phyloP scores from a whole-genome alignment of 2,113 vertebrate genomes.

The Colaptes auratus region DNA sequence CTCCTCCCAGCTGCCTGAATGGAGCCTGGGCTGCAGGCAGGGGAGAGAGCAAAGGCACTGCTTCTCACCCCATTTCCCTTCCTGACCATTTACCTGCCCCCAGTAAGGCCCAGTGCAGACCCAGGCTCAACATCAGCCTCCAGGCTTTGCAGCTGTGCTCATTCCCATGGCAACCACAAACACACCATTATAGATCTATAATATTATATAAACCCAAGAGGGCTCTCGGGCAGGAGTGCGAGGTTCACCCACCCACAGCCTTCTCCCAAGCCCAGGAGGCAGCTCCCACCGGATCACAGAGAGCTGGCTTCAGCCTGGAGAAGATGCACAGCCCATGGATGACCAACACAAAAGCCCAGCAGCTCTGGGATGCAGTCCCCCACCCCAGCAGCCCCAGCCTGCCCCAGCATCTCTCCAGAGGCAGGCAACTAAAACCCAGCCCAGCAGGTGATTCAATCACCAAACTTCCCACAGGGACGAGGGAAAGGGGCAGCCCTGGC shows the following conservation, averaged over 20 bases:
- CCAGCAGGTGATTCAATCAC: not conserved
- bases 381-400: not conserved
- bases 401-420: fast-evolving
- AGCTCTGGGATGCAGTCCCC: fast-evolving
- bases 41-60: not conserved
- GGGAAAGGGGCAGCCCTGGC: not conserved
- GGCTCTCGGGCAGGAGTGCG: not conserved
- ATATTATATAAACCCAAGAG: slow-evolving; percentile 48
- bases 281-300: fast-evolving
- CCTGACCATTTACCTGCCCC: not conserved
- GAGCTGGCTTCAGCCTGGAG: not conserved
- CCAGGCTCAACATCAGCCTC: slow-evolving; percentile 42
- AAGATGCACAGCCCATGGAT: fast-evolving
- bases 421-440: not conserved
- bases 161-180: slow-evolving; percentile 72
- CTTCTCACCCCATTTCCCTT: not conserved
- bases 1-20: not conserved
- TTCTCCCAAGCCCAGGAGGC: not conserved
- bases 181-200: slow-evolving; percentile 50
- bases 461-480: not conserved
- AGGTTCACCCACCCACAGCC: not conserved
- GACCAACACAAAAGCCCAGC: not conserved
- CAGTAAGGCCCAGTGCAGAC: not conserved
- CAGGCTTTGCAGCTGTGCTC: not conserved
- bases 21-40: fast-evolving